phyloP scores from a whole-genome alignment of 2,888 invertebrate species.

The Chouioia cunea region DNA sequence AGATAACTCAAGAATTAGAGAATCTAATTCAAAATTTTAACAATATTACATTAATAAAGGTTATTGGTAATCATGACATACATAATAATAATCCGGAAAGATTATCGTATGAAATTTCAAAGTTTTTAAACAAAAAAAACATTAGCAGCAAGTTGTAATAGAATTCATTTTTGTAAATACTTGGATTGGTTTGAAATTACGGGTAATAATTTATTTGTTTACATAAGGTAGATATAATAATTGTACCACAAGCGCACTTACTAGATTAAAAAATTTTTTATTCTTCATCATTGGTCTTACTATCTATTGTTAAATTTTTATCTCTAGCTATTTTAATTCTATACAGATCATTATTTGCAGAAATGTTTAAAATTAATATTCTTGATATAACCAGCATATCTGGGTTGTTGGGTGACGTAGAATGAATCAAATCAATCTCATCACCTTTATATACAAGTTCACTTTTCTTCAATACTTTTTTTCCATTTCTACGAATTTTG shows the following conservation, averaged over 20 bases:
- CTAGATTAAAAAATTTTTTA: too few species aligned
- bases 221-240: too few species aligned
- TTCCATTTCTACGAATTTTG: constrained; percentile 84
- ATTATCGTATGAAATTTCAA: constrained; percentile 70
- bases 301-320: constrained; percentile 71
- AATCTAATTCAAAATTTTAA: not conserved
- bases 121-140: constrained; percentile 65
- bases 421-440: constrained; percentile 83
- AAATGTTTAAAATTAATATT: constrained; percentile 74
- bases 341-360: constrained; percentile 71
- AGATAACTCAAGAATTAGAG: not conserved
- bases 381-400: constrained; percentile 79
- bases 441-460: constrained; percentile 74
- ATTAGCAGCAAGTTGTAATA: constrained; percentile 44
- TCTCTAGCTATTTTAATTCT: constrained; percentile 75
- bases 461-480: constrained; percentile 83
- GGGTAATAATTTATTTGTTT: too few species aligned
- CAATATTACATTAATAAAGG: constrained; percentile 52
- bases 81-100: constrained; percentile 73
- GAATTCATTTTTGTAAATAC: not conserved
- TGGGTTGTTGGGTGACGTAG: constrained; percentile 76
- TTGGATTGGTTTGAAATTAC: too few species aligned
- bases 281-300: too few species aligned
- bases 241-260: too few species aligned
- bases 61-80: constrained; percentile 74